phyloP scores from a whole-genome alignment of 1,140 invertebrate species.

The Pomacea maculata region DNA sequence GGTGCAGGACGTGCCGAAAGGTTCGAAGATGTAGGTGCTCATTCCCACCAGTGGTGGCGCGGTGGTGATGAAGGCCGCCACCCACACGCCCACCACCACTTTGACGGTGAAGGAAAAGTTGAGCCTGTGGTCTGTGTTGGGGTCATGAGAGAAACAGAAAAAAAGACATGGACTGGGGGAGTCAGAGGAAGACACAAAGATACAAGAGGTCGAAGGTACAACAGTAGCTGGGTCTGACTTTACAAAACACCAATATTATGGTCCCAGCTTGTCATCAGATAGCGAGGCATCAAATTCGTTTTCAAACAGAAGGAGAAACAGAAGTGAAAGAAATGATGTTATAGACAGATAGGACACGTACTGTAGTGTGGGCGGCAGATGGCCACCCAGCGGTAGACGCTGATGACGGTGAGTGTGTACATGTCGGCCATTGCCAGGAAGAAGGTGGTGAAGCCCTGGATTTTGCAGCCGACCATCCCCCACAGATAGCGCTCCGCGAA shows the following conservation, averaged over 20 bases:
- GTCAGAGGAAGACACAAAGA: too few relatives aligned
- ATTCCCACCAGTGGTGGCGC: slow-evolving; percentile 46
- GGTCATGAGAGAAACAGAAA: neutral
- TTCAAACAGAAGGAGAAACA: too few relatives aligned
- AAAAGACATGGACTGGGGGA: neutral
- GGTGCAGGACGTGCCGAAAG: slow-evolving; percentile 58
- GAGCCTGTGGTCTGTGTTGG: slow-evolving; percentile 27
- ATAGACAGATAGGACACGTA: slow-evolving; percentile 12
- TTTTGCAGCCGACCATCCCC: slow-evolving; percentile 35
- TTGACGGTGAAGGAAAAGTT: neutral
- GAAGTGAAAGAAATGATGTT: too few relatives aligned
- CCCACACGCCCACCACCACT: slow-evolving; percentile 23
- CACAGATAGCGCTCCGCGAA: slow-evolving; percentile 50
- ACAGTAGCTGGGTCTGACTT: too few relatives aligned
- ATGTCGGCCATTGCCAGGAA: slow-evolving; percentile 29
- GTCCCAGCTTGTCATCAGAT: too few relatives aligned
- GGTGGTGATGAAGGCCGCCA: slow-evolving; percentile 23
- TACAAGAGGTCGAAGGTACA: too few relatives aligned
- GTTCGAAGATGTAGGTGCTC: slow-evolving; percentile 52
- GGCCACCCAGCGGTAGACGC: slow-evolving; percentile 33
- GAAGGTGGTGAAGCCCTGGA: slow-evolving; percentile 34
- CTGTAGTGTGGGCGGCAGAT: slow-evolving; percentile 34
- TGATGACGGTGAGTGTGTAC: slow-evolving; percentile 34
- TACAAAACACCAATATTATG: too few relatives aligned
- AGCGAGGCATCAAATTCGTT: too few relatives aligned